Conservation (phyloP, 1,140 invertebrate species). For the Carposina sasakii region DNA sequence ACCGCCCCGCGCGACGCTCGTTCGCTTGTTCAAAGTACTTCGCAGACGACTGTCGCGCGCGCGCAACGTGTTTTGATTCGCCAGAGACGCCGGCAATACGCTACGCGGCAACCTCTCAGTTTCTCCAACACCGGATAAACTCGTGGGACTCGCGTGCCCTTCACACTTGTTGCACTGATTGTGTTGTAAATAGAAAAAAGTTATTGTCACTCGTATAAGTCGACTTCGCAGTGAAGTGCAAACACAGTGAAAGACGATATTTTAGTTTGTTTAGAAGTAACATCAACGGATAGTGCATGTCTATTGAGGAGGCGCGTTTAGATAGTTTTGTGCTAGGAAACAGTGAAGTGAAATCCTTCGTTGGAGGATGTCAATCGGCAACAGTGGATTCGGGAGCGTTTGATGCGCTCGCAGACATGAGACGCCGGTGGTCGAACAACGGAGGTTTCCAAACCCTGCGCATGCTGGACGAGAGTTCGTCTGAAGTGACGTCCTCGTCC, state of each 20-base stretch:
- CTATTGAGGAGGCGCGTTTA: constrained; percentile 45
- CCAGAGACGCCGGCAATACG: constrained; percentile 30
- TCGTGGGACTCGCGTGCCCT: constrained; percentile 41
- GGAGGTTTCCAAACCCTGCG: constrained; percentile 76
- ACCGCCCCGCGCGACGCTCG: constrained; percentile 60
- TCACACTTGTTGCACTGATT: constrained; percentile 45
- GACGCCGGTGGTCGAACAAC: constrained; percentile 80
- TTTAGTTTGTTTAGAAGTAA: constrained; percentile 48
- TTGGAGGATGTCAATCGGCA: constrained; percentile 59
- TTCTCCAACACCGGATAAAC: constrained; percentile 34
- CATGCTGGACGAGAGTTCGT: constrained; percentile 81
- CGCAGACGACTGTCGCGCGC: constrained; percentile 63
- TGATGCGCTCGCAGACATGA: constrained; percentile 73
- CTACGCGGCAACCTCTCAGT: constrained; percentile 41
- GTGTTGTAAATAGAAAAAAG: constrained; percentile 44
- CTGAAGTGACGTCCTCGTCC: constrained; percentile 83
- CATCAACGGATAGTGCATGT: constrained; percentile 51
- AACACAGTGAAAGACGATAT: constrained; percentile 37
- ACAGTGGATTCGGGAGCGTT: constrained; percentile 48
- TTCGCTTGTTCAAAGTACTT: constrained; percentile 62
- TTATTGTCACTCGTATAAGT: constrained; percentile 21
- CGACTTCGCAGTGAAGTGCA: constrained; percentile 40
- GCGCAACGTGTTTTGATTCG: constrained; percentile 53
- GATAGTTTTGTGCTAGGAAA: constrained; percentile 61
- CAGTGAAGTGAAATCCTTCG: constrained; percentile 63